phyloP scores from a whole-genome alignment of 2,113 vertebrate species.

The Morphnarchus princeps region DNA sequence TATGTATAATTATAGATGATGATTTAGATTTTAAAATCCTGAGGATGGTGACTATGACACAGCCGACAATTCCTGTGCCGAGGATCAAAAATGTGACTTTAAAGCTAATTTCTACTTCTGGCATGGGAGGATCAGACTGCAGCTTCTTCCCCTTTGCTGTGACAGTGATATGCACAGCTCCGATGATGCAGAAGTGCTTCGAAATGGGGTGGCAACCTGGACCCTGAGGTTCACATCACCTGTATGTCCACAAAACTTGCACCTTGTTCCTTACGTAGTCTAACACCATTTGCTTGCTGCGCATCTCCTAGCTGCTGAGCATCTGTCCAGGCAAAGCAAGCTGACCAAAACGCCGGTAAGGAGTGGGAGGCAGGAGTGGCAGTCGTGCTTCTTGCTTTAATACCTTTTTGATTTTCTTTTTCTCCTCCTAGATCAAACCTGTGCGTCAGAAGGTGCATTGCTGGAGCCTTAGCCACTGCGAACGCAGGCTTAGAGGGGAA shows the following conservation, averaged over 20 bases:
- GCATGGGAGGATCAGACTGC: not conserved
- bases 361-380: not conserved
- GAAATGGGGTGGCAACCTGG: rapidly evolving
- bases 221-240: not conserved
- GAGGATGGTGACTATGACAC: not conserved
- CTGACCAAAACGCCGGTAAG: rapidly evolving
- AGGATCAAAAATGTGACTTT: not conserved
- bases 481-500: not conserved
- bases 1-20: not conserved
- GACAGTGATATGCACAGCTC: not conserved
- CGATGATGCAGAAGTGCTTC: not conserved
- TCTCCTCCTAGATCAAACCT: not conserved
- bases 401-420: not conserved
- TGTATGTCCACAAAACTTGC: not conserved
- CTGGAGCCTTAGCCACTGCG: not conserved
- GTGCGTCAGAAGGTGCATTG: not conserved
- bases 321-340: not conserved
- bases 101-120: not conserved
- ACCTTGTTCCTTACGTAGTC: not conserved
- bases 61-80: not conserved
- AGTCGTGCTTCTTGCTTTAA: not conserved
- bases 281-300: not conserved
- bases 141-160: not conserved
- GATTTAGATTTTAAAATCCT: not conserved
- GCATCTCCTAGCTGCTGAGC: not conserved